Evolutionary conservation across 2,888 invertebrate genomes (phyloP).

Genomic region (Sipha maydis): DNA sequence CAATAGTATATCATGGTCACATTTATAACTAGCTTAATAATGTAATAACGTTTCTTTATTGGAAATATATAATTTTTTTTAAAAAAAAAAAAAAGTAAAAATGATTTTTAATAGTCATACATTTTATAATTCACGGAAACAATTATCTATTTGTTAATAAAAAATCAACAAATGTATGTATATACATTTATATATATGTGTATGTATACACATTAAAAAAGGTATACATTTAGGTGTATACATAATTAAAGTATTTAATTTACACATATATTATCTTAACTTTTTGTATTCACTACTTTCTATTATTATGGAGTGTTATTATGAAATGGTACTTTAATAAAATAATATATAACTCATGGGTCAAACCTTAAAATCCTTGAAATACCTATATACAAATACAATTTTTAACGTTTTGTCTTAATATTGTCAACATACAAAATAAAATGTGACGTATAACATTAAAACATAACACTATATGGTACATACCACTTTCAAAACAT

Average conservation of each 20-base stretch:
- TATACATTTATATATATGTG: too few relatives aligned
- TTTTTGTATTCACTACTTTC: too few relatives aligned
- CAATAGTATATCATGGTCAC: conserved; percentile 58
- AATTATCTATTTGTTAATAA: background rate
- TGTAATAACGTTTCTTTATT: background rate
- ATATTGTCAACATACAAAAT: background rate
- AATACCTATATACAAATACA: too few relatives aligned
- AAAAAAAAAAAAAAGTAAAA: background rate
- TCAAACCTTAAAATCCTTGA: background rate
- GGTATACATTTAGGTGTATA: too few relatives aligned
- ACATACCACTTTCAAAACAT: too few relatives aligned
- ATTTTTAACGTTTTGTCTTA: too few relatives aligned
- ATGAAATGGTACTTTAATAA: background rate
- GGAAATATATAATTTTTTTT: background rate
- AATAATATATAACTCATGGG: background rate
- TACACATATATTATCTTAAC: too few relatives aligned
- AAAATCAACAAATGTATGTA: too few relatives aligned
- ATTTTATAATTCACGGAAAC: background rate
- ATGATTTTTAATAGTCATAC: background rate
- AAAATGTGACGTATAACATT: background rate
- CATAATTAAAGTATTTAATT: too few relatives aligned
- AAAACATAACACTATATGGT: too few relatives aligned
- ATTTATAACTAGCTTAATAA: conserved; percentile 36
- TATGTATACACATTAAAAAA: too few relatives aligned
- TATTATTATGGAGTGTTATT: conserved; percentile 4